Evolutionary conservation across 2,797 vertebrate species (phyloP).

Genomic region (Merluccius polli): DNA sequence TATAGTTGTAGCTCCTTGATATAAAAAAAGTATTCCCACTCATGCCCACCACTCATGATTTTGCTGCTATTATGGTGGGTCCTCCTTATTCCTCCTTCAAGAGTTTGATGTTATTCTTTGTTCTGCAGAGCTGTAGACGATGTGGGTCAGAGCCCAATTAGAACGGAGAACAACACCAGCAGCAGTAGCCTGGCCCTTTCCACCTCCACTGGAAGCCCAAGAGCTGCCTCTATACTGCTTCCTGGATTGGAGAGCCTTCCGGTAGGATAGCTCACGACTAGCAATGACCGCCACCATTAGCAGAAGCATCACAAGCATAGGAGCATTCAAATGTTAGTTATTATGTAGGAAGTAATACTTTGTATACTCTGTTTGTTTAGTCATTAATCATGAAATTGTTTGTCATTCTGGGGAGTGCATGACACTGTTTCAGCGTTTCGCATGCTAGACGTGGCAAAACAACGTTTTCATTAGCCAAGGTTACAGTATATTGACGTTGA

Average conservation of each 20-base stretch:
- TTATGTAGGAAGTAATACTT: too few relatives aligned
- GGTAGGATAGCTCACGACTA: slow-evolving; percentile 69
- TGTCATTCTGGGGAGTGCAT: too few relatives aligned
- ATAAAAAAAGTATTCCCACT: background rate
- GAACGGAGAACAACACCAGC: slow-evolving; percentile 71
- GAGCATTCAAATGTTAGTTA: too few relatives aligned
- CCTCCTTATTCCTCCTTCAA: background rate
- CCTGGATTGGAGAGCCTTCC: slow-evolving; percentile 82
- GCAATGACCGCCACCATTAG: too few relatives aligned
- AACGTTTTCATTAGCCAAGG: too few relatives aligned
- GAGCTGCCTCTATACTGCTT: slow-evolving; percentile 80
- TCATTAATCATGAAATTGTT: too few relatives aligned
- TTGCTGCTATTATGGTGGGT: background rate
- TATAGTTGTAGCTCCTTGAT: background rate
- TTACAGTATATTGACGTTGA: too few relatives aligned
- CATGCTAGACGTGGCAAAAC: too few relatives aligned
- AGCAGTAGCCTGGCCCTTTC: slow-evolving; percentile 64
- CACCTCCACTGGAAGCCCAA: slow-evolving; percentile 74
- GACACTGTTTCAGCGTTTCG: too few relatives aligned
- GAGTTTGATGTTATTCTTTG: background rate
- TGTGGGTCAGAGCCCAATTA: slow-evolving; percentile 80
- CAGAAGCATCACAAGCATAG: too few relatives aligned
- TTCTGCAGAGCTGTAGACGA: slow-evolving; percentile 81
- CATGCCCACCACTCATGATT: background rate
- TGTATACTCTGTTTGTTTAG: too few relatives aligned